These are phyloP conservation scores for Mobula birostris DNA, from an alignment of 2,113 vertebrate genomes.

Conservation along the genomic window DNA sequence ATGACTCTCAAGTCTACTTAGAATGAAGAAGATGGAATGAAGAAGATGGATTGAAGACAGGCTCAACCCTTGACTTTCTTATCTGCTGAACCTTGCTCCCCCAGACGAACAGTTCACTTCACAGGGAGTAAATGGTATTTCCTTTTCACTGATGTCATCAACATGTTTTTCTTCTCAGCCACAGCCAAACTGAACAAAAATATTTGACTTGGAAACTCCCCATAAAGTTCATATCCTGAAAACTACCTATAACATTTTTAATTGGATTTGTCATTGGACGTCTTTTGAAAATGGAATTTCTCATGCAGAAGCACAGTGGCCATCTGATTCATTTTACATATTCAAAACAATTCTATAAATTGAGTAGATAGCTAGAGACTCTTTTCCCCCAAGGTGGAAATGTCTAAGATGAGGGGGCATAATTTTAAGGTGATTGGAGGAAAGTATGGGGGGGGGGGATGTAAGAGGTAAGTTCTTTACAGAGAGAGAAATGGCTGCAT, in stretches of 20 bases:
- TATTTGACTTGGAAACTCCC: conserved; percentile 33
- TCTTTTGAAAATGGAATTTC: not conserved
- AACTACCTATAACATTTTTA: conserved; percentile 1
- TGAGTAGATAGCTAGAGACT: no score
- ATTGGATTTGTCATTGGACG: not conserved
- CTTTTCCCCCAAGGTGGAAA: no score
- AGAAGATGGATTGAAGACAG: not conserved
- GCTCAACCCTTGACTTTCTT: not conserved
- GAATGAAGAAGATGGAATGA: not conserved
- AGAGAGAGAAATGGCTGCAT: no score
- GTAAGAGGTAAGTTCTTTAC: no score
- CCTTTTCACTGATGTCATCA: not conserved
- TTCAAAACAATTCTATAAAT: not conserved
- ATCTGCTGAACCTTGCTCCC: not conserved
- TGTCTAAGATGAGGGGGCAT: no score
- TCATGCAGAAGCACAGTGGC: not conserved
- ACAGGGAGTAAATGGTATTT: not conserved
- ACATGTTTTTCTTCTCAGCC: conserved; percentile 30
- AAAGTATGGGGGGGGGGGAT: no score
- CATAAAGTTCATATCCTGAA: not conserved
- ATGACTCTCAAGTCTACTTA: not conserved
- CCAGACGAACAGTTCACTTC: not conserved
- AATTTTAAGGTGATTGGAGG: no score
- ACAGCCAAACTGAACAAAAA: conserved; percentile 22
- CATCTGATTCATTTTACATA: not conserved